Evolutionary conservation across 2,888 invertebrate species (phyloP), one percentile per base, ranked within the genome.

Genomic region (Apodemia mormo): DNA sequence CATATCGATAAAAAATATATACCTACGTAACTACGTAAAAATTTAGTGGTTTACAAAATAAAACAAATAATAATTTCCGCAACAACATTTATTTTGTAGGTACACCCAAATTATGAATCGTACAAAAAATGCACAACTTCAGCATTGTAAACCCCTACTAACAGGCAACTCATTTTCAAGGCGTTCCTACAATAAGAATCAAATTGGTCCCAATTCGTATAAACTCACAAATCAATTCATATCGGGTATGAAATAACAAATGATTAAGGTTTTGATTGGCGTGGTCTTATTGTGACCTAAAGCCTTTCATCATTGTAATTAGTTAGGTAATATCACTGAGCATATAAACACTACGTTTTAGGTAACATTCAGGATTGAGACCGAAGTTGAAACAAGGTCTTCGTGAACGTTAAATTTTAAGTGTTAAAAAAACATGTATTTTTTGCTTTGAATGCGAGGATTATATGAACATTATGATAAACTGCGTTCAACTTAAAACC

Each of bases 111-210:
- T 85, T 88, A 81, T 78, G 81, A 82, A 85, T 82, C 80, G 85
- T 91, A 90, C 89, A 90, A 88, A 92, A 93, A 92, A 93, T 92
- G 93, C 93, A 93, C 92, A 92, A 92, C 90, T 89, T 91, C 92
- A 92, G 92, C 92, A 92, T 91, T 88, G 89, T 87, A 92, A 89
- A 88, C 83, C 84, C n/a, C 69, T 73, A 73, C 61, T 74, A 72
- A 68, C 67, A 70, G 71, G 74, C 71, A 70, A 70, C 64, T 70
- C 72, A 71, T 52, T 69, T 65, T 64, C 64, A 71, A 69, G 71
- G 70, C 40, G 72, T 73, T 56, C 68, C 30, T 68, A 65, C 65
- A 71, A 72, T 52, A 52, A 71, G 70, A 73, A 72, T 71, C 72
- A 74, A 70, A 76, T 91, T 91, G 91, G 91, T 91, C 91, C 91